These are phyloP conservation scores for Cladorhizidae sp. DNA, from an alignment of 37 sponge, comb jelly and placozoan genomes.

Conservation along the genomic window DNA sequence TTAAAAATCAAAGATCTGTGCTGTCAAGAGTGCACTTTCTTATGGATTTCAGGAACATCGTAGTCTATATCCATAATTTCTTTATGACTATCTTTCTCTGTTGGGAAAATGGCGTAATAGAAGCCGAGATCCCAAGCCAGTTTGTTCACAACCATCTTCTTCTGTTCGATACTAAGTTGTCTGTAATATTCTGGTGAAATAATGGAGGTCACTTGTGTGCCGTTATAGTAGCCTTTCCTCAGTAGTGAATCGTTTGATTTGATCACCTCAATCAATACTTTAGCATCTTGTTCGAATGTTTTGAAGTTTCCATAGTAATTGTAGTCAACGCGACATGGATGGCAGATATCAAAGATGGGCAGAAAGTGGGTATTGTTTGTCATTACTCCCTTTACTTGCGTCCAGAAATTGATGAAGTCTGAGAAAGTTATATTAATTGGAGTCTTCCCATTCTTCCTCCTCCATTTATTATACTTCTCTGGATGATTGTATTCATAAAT, in stretches of 20 bases:
- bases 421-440: slow-evolving; percentile 12
- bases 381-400: background rate
- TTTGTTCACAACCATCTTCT: background rate
- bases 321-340: slow-evolving; percentile 29
- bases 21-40: too few relatives aligned
- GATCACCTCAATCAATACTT: slow-evolving; percentile 17
- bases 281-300: slow-evolving; percentile 16
- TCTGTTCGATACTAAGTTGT: background rate
- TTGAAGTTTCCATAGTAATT: slow-evolving; percentile 50
- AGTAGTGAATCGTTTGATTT: background rate
- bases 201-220: background rate
- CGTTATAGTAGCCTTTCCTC: background rate
- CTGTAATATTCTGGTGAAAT: background rate
- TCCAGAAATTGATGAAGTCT: slow-evolving; percentile 40
- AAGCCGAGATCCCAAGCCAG: slow-evolving; percentile 13
- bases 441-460: background rate
- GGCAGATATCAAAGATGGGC: slow-evolving; percentile 21
- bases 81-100: slow-evolving; percentile 15
- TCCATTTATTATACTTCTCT: slow-evolving; percentile 10
- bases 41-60: background rate
- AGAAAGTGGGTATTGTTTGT: slow-evolving; percentile 21
- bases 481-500: slow-evolving; percentile 33
- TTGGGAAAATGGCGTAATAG: slow-evolving; percentile 24
- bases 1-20: too few relatives aligned
- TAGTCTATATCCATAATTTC: slow-evolving; percentile 1